phyloP scores from a whole-genome alignment of 2,113 vertebrate species.

The Neolamprologus kungweensis region DNA sequence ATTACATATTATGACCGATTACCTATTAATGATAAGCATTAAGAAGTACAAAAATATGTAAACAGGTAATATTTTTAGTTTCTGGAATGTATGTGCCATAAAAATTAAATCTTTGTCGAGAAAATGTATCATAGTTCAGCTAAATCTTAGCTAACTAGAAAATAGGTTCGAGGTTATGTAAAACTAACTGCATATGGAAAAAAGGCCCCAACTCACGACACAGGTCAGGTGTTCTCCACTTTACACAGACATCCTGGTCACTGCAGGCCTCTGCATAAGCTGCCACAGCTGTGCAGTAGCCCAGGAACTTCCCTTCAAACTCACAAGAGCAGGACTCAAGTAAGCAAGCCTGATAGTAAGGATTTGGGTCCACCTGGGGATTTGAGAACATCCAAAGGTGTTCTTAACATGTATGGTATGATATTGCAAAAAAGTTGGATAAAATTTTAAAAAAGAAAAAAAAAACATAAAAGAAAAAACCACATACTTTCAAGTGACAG shows the following conservation, averaged over 20 bases:
- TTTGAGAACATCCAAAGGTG: not conserved
- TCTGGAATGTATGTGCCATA: not conserved
- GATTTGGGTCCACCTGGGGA: conserved; percentile 73
- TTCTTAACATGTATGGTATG: not conserved
- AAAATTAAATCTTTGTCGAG: not conserved
- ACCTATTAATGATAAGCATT: no score
- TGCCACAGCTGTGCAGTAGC: conserved; percentile 80
- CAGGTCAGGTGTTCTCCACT: conserved; percentile 79
- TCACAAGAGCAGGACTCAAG: conserved; percentile 80
- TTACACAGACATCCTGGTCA: conserved; percentile 65
- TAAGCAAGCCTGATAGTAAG: conserved; percentile 75
- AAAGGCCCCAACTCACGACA: conserved; percentile 74
- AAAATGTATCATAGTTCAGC: not conserved
- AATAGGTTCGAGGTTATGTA: not conserved
- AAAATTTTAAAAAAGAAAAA: not conserved
- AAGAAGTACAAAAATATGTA: no score
- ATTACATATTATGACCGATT: no score
- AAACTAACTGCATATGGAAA: not conserved
- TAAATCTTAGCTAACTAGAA: not conserved
- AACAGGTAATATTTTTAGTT: no score
- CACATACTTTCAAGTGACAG: conserved; percentile 73
- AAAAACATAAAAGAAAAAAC: no score
- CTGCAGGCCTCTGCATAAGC: conserved; percentile 79
- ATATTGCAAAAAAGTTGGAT: not conserved
- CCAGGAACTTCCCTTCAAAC: conserved; percentile 78